These are phyloP conservation scores for Panagrolaimus sp. DNA, from an alignment of 1,140 invertebrate species.

Conservation along the genomic window DNA sequence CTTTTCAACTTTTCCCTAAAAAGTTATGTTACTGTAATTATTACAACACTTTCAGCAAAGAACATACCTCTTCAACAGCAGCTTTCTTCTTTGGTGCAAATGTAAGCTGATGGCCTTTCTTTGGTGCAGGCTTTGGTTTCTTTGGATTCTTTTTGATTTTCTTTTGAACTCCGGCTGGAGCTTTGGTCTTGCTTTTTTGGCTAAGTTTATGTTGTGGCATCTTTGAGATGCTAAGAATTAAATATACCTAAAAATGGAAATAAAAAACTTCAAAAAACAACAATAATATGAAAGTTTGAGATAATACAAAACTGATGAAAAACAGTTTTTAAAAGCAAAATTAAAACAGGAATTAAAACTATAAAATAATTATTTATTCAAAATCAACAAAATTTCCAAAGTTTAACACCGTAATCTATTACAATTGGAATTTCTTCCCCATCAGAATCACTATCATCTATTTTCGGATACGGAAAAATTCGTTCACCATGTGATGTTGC, in stretches of 20 bases:
- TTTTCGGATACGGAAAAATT: background rate
- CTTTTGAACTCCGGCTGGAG: too few relatives aligned
- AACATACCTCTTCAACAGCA: background rate
- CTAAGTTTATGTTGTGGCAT: too few relatives aligned
- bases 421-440: background rate
- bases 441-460: background rate
- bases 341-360: background rate
- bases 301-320: too few relatives aligned
- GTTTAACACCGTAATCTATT: conserved; percentile 2
- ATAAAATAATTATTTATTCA: conserved; percentile 8
- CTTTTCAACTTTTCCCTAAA: background rate
- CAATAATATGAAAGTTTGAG: too few relatives aligned
- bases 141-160: too few relatives aligned
- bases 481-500: conserved; percentile 2
- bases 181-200: too few relatives aligned
- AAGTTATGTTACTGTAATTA: too few relatives aligned
- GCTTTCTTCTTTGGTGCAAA: conserved; percentile 12
- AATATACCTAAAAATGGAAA: too few relatives aligned
- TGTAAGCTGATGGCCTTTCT: background rate
- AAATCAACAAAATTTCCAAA: conserved; percentile 4
- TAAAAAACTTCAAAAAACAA: too few relatives aligned
- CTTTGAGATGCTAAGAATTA: too few relatives aligned
- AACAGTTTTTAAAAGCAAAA: too few relatives aligned
- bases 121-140: background rate
- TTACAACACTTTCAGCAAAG: too few relatives aligned